Evolutionary conservation across 2,797 vertebrate species (phyloP), one percentile per base, ranked within the genome.

Genomic region (Sebastes vulpes): DNA sequence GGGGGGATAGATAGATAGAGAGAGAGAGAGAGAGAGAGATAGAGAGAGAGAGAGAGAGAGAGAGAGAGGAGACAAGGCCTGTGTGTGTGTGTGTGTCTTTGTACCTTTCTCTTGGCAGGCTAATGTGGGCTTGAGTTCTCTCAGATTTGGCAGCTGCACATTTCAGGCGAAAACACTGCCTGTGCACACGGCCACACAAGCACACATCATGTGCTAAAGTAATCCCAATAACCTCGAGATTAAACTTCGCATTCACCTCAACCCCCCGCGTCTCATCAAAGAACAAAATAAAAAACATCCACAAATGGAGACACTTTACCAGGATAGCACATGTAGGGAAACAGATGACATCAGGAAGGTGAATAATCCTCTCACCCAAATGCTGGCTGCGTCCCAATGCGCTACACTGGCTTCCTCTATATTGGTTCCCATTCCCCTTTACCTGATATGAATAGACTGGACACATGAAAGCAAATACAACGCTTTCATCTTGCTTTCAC

Each of bases 91-190:
- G 70, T 67, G 89, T 79, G 77, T 79, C 57, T 90, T 77, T 91
- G 81, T 89, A 92, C 88, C 85, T 92, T 92, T 88, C 83, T 90
- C 90, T 92, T 94, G 93, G 93, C 93, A 94, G 84, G 83, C 82
- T 93, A 93, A 94, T 80, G 90, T 93, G 85, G 87, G 91, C 82
- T 94, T 82, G 89, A 90, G 87, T 90, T 92, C 90, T 92, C 90
- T 92, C 93, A 93, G 82, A 91, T 91, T 92, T 92, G 90, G 93
- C 92, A 93, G 92, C 90, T 90, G 89, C 90, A 93, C 81, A 88
- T 85, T 87, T 86, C 83, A 92, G 77, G 75, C 76, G 66, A 54
- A 38, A 73, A 68, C 65, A 82, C 20, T 53, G 14, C 21, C 60
- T 50, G 35, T 38, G 59, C 83, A 82, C 61, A 75, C 10, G 54